Percentiles rank a stretch among this genome's conserved stretches.
Evolutionary conservation across 2,797 vertebrate species (phyloP).

Genomic region (Tamandua tetradactyla): DNA sequence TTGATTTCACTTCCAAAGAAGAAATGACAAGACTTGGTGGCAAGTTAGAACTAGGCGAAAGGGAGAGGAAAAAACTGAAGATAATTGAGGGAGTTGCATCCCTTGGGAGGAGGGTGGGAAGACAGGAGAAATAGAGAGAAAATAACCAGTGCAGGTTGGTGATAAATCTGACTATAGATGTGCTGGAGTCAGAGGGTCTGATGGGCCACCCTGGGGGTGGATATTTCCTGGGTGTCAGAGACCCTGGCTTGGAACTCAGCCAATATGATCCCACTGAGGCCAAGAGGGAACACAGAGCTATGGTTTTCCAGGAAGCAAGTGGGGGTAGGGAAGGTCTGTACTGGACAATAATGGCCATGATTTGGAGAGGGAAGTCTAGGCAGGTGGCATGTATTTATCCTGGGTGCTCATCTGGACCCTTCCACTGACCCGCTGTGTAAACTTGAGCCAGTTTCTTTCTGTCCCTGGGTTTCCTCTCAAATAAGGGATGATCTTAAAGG

Average conservation of each 20-base stretch:
- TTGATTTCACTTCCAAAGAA: slow-evolving; percentile 13
- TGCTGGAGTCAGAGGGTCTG: neutral
- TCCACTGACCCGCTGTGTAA: neutral
- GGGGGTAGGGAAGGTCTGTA: neutral
- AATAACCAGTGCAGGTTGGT: neutral
- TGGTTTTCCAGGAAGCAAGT: neutral
- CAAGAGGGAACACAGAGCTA: slow-evolving; percentile 10
- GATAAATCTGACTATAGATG: neutral
- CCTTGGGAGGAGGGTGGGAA: neutral
- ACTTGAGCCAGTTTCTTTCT: neutral
- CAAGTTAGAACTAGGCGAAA: neutral
- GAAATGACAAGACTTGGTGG: neutral
- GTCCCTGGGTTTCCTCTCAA: slow-evolving; percentile 16
- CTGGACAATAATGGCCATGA: neutral
- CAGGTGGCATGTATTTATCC: neutral
- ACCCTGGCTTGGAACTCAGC: neutral
- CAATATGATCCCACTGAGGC: neutral
- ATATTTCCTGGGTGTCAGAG: neutral
- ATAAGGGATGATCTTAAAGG: slow-evolving; percentile 24
- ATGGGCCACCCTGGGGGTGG: neutral
- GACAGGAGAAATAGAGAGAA: neutral
- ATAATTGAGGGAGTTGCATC: neutral
- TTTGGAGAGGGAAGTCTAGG: neutral
- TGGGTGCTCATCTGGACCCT: neutral
- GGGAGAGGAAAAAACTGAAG: neutral